Percentiles rank a stretch among this genome's conserved stretches.
Conservation (phyloP, 2,888 invertebrate genomes). For the Dynastes tityus region DNA sequence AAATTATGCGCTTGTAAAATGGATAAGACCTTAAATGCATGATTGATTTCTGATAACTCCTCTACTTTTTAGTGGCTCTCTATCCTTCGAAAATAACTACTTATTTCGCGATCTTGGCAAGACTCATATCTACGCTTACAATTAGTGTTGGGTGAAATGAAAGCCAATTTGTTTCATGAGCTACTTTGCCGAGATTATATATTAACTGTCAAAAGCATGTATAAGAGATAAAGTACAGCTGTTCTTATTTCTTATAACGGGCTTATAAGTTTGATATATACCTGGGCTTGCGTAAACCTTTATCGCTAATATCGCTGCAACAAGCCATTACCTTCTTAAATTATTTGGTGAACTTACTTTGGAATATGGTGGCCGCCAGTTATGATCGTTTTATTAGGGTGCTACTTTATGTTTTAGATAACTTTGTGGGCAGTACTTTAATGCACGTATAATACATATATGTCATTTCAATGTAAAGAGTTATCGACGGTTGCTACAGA, state of each 20-base stretch:
- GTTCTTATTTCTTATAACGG: conserved; percentile 23
- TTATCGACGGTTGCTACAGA: no score
- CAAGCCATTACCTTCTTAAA: conserved; percentile 24
- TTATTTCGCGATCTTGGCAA: conserved; percentile 17
- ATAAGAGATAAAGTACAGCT: conserved; percentile 9
- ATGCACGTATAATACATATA: no score
- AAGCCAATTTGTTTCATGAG: conserved; percentile 20
- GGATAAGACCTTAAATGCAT: no score
- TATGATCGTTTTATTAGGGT: no score
- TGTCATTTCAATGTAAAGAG: no score
- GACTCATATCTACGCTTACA: neutral
- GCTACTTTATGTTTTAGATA: no score
- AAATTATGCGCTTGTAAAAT: no score
- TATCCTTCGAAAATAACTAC: no score
- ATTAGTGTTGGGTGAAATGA: conserved; percentile 1
- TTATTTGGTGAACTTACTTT: neutral
- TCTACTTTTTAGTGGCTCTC: no score
- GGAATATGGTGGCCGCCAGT: no score
- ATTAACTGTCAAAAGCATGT: conserved; percentile 36
- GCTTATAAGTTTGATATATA: conserved; percentile 13
- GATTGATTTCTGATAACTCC: no score
- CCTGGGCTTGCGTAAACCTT: neutral
- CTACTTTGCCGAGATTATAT: conserved; percentile 22
- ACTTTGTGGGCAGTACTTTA: no score
- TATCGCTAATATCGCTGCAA: conserved; percentile 10